Base-by-base conservation (phyloP, 2,113 vertebrate species). In the Ariopsis seemanni region DNA sequence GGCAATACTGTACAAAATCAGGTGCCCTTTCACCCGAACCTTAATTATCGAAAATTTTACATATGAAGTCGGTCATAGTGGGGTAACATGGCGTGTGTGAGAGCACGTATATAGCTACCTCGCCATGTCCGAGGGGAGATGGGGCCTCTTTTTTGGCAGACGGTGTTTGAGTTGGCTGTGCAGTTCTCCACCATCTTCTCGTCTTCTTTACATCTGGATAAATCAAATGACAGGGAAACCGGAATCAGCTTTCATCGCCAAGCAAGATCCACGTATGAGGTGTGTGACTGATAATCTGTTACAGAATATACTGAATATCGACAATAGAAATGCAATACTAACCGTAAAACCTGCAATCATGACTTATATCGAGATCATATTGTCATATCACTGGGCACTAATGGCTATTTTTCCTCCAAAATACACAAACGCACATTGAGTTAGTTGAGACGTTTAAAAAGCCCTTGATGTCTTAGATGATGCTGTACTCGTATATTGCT, bases 111-210 rank as follows among this genome's bases (percentile, higher is more conserved):
- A 20, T 18, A n/a, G 18, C 1, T 88, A 91, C 88, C 86, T 85
- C 48, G 25, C 3, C 27, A 30, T 12, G 15, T 72, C 20, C 12
- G 90, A 91, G 91, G 91, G 85, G 81, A n/a, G 48, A 5, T 8
- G 11, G 3, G 0, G 2, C 17, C 20, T 79, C n/a, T 85, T 77
- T 89, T 90, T 65, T 12, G 53, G 58, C 90, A 90, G 30, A 87
- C n/a, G 2, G 87, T 77, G 69, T 0, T 86, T 1, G 92, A 0
- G 58, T 18, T 17, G 18, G 52, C 5, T 55, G 83, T 95, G 88
- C 95, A 96, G 87, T 91, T 94, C 87, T 91, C 91, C 85, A 88
- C 92, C 0, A 42, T 5, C 85, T 85, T 86, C 62, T 96, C 94
- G 52, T 91, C 94, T 0, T 83, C n/a, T 57, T 69, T 82, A 88